Percentiles rank a stretch among this genome's conserved stretches.
These are phyloP conservation scores for Latrodectus elegans DNA, from an alignment of 2,888 invertebrate genomes.

Conservation along the genomic window DNA sequence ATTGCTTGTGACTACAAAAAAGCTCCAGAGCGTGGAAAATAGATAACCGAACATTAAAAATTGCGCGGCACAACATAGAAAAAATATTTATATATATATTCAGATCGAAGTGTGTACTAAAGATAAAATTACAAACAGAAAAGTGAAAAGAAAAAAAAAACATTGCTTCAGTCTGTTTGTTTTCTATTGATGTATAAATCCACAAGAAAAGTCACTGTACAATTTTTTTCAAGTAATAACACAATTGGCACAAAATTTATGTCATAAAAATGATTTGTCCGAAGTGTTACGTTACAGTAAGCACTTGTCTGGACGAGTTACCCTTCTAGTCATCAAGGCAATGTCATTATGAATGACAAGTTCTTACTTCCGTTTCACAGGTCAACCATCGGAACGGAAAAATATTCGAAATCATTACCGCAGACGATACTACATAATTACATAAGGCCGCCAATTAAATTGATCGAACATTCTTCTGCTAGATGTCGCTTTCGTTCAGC, in stretches of 20 bases:
- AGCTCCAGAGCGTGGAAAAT: background rate
- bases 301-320: background rate
- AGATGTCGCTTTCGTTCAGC: background rate
- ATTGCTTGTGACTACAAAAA: background rate
- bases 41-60: background rate
- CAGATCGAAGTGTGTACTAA: too few relatives aligned
- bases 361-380: background rate
- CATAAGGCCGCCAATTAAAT: background rate
- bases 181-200: background rate
- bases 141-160: background rate
- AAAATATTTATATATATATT: background rate
- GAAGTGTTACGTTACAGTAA: background rate
- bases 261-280: background rate
- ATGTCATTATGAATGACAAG: background rate
- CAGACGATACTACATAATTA: slow-evolving; percentile 5
- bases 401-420: background rate
- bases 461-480: background rate
- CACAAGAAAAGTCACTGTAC: background rate
- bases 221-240: background rate
- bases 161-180: background rate
- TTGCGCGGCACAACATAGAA: background rate
- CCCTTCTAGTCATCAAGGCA: background rate
- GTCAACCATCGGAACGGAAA: background rate
- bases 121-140: background rate
- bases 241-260: slow-evolving; percentile 3